Base-by-base conservation (phyloP, 2,888 invertebrate genomes). In the Thymelicus lineola region DNA sequence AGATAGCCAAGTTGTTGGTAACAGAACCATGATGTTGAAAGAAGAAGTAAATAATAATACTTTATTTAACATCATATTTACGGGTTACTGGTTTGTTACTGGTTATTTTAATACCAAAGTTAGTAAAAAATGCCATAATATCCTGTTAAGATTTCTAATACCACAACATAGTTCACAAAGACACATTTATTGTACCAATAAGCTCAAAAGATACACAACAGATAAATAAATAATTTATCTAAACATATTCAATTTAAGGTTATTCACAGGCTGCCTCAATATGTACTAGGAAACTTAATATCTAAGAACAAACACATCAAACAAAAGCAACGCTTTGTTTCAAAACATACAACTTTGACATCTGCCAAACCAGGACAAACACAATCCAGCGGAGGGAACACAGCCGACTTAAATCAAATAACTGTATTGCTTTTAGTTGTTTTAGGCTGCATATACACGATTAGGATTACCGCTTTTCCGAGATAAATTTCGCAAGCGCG, bases 351-450 rank as follows among this genome's bases (percentile, higher is more conserved):
- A 91, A 91, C 87, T 92, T 93, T 92, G 93, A 92, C 91, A 93
- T 91, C 89, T 93, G 91, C 91, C 92, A 92, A 93, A 92, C 90
- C 87, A 89, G 91, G 86, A 88, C 89, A 93, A 93, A 92, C 90
- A 92, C 90, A 92, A 92, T 91, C 89, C 90, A 86, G 82, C 84
- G 86, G 88, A 86, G 82, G 84, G 90, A 87, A 89, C 88, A 91
- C 88, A 90, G 86, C 86, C 91, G 91, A 86, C 91, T 93, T 92
- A 93, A 93, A 93, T 93, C 92, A 93, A 93, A 93, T 93, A 93
- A 93, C 91, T 91, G 91, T 93, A 92, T 93, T 92, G 93, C 92
- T 93, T 91, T 90, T 89, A 92, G 93, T 92, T 91, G 69, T 64
- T 57, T 70, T 70, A 70, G 69, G 69, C 42, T 64, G 42, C 48